Percentiles rank a stretch among this genome's conserved stretches.
Evolutionary conservation across 2,888 invertebrate genomes (phyloP).

Genomic region (Meloe dianella): DNA sequence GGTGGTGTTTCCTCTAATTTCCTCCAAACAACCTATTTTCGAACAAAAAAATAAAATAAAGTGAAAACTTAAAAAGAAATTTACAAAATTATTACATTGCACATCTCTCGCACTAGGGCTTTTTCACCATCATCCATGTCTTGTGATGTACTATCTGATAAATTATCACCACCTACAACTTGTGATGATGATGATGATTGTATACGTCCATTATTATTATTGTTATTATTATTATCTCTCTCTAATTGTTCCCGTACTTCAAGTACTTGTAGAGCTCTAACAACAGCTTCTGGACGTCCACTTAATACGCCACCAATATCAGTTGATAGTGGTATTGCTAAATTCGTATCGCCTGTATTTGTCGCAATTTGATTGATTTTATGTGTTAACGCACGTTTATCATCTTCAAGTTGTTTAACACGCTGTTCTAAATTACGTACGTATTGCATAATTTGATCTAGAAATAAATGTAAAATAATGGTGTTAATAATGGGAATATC

Average conservation of each 20-base stretch:
- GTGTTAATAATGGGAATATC: not conserved
- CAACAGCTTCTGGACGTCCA: conserved; percentile 88
- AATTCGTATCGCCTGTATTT: conserved; percentile 57
- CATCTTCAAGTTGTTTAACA: conserved; percentile 83
- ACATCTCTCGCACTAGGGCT: conserved; percentile 93
- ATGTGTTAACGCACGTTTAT: conserved; percentile 68
- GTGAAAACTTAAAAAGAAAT: no score
- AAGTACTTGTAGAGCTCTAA: conserved; percentile 80
- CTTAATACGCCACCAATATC: conserved; percentile 59
- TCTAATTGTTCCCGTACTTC: conserved; percentile 88
- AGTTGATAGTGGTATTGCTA: conserved; percentile 47
- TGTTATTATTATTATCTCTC: no score
- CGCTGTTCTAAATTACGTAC: conserved; percentile 88
- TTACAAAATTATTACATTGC: conserved; percentile 71
- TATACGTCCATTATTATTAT: conserved; percentile 51
- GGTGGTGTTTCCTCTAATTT: conserved; percentile 85
- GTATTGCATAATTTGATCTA: conserved; percentile 90
- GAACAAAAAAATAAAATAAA: conserved; percentile 37
- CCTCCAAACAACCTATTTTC: conserved; percentile 82
- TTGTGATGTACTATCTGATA: conserved; percentile 58
- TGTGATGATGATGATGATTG: conserved; percentile 28
- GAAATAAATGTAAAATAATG: conserved; percentile 17
- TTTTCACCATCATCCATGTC: conserved; percentile 88
- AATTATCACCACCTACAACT: conserved; percentile 40
- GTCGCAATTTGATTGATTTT: conserved; percentile 61